Conservation (phyloP, 2,113 vertebrate species). For the Nothoprocta perdicaria region DNA sequence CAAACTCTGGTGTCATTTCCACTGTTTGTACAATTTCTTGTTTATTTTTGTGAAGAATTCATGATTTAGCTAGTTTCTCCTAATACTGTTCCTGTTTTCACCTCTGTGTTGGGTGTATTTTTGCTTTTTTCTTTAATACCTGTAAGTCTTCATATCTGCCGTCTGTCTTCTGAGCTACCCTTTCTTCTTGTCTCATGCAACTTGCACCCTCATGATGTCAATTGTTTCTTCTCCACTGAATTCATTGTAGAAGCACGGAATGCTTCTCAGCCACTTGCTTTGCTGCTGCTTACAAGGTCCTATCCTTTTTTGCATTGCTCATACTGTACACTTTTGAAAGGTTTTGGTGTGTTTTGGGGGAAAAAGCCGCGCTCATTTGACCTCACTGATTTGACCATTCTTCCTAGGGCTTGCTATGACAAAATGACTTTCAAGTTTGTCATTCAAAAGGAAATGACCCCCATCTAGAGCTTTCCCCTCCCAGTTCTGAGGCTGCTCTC, state of each 20-base stretch:
- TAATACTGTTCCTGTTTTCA: not conserved
- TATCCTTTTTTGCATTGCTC: not conserved
- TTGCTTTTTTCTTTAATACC: not conserved
- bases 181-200: not conserved
- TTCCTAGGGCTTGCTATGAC: not conserved
- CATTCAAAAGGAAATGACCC: too few species aligned
- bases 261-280: not conserved
- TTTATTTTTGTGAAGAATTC: not conserved
- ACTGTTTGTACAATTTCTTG: not conserved
- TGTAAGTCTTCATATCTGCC: not conserved
- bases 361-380: not conserved
- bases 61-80: rapidly evolving
- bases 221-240: rapidly evolving
- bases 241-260: not conserved
- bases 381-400: not conserved
- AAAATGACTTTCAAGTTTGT: too few species aligned
- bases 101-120: not conserved
- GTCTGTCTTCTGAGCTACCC: not conserved
- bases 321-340: not conserved
- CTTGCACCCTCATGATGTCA: not conserved
- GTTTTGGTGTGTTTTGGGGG: not conserved
- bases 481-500: not conserved
- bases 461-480: too few species aligned
- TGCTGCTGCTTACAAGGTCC: not conserved
- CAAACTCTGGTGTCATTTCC: not conserved